A percentile compares a stretch with the other conserved stretches of the same genome.
Conservation (phyloP, 2,797 vertebrate species). For the Falco columbarius region DNA sequence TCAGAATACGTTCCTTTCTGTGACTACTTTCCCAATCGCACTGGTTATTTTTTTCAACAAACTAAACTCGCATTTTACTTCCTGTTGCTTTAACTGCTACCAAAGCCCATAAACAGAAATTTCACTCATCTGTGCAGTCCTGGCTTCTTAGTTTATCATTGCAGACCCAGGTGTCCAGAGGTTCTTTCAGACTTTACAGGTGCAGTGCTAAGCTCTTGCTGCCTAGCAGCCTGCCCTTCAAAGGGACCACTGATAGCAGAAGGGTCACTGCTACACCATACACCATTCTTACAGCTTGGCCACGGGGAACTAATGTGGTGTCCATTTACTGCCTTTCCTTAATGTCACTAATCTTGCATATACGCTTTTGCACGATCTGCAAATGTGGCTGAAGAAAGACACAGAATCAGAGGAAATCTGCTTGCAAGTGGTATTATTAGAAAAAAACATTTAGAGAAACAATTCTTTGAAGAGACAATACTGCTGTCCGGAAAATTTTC, state of each 20-base stretch:
- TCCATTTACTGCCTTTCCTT: constrained; percentile 27
- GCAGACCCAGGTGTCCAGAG: neutral
- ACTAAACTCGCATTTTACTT: neutral
- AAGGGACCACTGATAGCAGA: neutral
- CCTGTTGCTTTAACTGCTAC: neutral
- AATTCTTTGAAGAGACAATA: neutral
- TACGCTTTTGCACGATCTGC: neutral
- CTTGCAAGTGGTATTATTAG: constrained; percentile 63
- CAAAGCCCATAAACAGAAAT: neutral
- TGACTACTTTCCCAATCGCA: neutral
- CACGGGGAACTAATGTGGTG: fast-evolving
- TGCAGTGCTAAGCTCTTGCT: neutral
- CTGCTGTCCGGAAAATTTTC: neutral
- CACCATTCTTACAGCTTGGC: neutral
- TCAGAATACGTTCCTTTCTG: neutral
- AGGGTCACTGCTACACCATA: neutral
- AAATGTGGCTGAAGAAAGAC: constrained; percentile 34
- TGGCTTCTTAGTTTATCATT: fast-evolving
- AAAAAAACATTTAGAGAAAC: constrained; percentile 42
- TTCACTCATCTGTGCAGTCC: neutral
- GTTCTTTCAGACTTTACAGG: neutral
- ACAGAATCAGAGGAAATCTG: constrained; percentile 43
- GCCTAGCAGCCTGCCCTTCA: neutral
- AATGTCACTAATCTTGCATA: neutral
- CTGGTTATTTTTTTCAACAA: neutral